Evolutionary conservation across 2,888 invertebrate species (phyloP).

Genomic region (Athripsodes cinereus): DNA sequence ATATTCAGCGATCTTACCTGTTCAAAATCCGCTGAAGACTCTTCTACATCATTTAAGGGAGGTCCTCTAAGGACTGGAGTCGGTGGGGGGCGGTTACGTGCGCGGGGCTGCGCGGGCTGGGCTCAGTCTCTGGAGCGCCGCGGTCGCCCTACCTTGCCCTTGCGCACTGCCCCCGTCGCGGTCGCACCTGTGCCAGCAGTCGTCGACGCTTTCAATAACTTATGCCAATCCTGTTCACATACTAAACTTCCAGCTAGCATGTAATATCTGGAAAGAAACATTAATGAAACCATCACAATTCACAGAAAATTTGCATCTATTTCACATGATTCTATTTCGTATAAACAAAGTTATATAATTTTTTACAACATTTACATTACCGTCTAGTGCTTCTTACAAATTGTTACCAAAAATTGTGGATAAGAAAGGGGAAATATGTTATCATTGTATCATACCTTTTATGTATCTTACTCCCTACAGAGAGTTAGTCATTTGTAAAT

Average conservation of each 20-base stretch:
- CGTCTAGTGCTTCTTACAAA: too few species aligned
- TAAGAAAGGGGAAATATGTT: too few species aligned
- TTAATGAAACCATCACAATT: too few species aligned
- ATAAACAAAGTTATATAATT: background rate
- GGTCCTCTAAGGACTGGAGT: conserved; percentile 29
- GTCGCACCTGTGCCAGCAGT: conserved; percentile 56
- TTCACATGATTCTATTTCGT: too few species aligned
- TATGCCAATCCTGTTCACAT: conserved; percentile 95
- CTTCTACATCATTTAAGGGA: conserved; percentile 29
- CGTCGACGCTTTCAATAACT: conserved; percentile 74
- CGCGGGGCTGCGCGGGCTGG: conserved; percentile 31
- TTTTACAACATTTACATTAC: background rate
- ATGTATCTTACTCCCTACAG: conserved; percentile 4
- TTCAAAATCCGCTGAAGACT: conserved; percentile 26
- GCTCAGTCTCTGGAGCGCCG: conserved; percentile 86
- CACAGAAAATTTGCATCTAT: too few species aligned
- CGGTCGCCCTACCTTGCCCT: conserved; percentile 85
- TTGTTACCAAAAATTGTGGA: too few species aligned
- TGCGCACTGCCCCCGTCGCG: conserved; percentile 66
- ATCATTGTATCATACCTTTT: background rate
- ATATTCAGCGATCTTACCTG: conserved; percentile 20
- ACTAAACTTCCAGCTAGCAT: conserved; percentile 85
- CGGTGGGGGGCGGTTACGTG: conserved; percentile 30
- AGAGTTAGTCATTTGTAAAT: conserved; percentile 20
- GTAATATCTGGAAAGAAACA: conserved; percentile 60